These are phyloP conservation scores for Eueides isabella DNA, from an alignment of 1,140 invertebrate genomes.

Conservation along the genomic window DNA sequence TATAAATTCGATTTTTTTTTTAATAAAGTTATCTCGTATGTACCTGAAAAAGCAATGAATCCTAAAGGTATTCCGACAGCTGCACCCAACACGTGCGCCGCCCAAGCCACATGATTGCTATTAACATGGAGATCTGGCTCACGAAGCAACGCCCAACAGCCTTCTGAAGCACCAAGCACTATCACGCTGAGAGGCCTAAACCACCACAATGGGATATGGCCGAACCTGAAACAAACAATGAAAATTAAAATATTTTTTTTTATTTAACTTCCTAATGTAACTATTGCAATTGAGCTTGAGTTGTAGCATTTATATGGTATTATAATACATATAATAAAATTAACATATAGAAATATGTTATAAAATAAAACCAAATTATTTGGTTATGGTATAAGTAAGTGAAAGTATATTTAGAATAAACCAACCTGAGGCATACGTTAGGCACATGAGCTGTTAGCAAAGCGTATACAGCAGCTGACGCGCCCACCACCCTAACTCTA, in stretches of 20 bases:
- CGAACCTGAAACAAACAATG: conserved; percentile 49
- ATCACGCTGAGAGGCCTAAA: conserved; percentile 81
- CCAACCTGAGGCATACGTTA: conserved; percentile 88
- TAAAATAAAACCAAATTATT: too few relatives aligned
- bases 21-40: background rate
- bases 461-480: conserved; percentile 97
- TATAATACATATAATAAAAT: background rate
- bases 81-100: conserved; percentile 91
- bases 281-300: background rate
- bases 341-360: background rate
- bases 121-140: conserved; percentile 75
- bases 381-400: too few relatives aligned
- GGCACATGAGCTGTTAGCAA: conserved; percentile 95
- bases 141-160: conserved; percentile 69
- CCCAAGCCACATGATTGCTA: conserved; percentile 85
- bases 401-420: background rate
- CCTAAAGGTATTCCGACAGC: conserved; percentile 90
- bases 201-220: conserved; percentile 71
- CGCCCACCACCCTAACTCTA: conserved; percentile 90
- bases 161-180: conserved; percentile 79
- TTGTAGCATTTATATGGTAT: background rate
- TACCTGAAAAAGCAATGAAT: conserved; percentile 86
- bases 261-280: too few relatives aligned
- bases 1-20: too few relatives aligned
- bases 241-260: background rate